Evolutionary conservation across 2,888 invertebrate genomes (phyloP).

Genomic region (Synanthedon andrenaeformis): DNA sequence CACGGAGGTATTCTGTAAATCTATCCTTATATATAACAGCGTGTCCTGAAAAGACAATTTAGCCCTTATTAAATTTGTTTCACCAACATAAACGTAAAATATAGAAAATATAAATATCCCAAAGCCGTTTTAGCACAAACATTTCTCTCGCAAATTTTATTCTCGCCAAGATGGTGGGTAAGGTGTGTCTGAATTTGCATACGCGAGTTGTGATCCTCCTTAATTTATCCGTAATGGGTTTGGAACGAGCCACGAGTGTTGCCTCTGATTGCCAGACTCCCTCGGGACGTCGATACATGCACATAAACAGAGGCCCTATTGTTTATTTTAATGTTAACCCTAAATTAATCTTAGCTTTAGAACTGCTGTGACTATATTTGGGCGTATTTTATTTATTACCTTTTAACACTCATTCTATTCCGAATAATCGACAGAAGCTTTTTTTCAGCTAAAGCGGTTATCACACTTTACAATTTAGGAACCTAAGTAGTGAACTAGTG

Average conservation of each 20-base stretch:
- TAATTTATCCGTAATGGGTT: conserved; percentile 63
- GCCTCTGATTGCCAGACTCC: conserved; percentile 60
- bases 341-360: background rate
- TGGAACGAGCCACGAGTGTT: conserved; percentile 46
- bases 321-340: conserved; percentile 4
- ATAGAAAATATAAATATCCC: no score
- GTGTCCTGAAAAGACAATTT: no score
- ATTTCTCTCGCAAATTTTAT: background rate
- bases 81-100: no score
- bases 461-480: no score
- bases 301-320: conserved; percentile 8
- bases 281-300: conserved; percentile 23
- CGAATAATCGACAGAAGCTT: no score
- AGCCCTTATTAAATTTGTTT: no score
- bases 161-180: background rate
- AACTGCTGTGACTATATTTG: conserved; percentile 5
- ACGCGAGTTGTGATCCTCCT: conserved; percentile 42
- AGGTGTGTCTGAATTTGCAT: conserved; percentile 8
- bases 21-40: no score
- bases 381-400: background rate
- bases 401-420: background rate
- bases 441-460: no score
- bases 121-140: background rate
- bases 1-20: no score
- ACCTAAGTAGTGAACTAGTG: no score